Evolutionary conservation across 1,140 invertebrate species (phyloP), one percentile per base, ranked within the genome.

Genomic region (Hetaerina americana): DNA sequence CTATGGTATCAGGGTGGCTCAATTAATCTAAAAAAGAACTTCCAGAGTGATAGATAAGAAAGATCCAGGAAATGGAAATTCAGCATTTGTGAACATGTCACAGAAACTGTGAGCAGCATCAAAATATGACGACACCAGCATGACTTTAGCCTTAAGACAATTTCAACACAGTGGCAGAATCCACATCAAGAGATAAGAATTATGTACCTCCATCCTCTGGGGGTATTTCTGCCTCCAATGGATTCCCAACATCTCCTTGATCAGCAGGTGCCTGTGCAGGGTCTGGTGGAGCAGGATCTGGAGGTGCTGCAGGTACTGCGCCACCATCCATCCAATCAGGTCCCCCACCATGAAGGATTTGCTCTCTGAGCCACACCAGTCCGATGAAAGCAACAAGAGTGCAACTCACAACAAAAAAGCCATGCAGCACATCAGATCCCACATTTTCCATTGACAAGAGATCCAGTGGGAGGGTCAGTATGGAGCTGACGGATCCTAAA

Each of bases 301-400:
- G 77, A 18, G 72, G 57, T 5, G 66, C 40, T 24, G 72, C 31
- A 26, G 72, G 66, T 26, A 18, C 27, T 29, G 25, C 72, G 71
- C 90, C 89, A 74, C 89, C 81, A 78, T 95, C 93, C 66, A 97
- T 83, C 95, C 95, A 98, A 74, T 97, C 95, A 0, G 95, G 95
- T 5, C 94, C 96, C 31, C 96, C 96, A 8, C 96, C 96, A 81
- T 97, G 94, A 73, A 99, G 86, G 75, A 99, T 98, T 82, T 99
- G 97, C 82, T 99, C 97, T 73, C 97, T 82, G 18, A 99, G 82
- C 97, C 97, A 99, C 0, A 99, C 94, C 1, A 98, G 80, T 69
- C 95, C 95, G 76, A 99, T 97, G 78, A 99, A 99, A 1, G 95
- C 93, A 79, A 97, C 94, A 27, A 99, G 81, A 1, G 97, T 98